phyloP scores from a whole-genome alignment of 2,113 vertebrate genomes.

The Halcyon senegalensis region DNA sequence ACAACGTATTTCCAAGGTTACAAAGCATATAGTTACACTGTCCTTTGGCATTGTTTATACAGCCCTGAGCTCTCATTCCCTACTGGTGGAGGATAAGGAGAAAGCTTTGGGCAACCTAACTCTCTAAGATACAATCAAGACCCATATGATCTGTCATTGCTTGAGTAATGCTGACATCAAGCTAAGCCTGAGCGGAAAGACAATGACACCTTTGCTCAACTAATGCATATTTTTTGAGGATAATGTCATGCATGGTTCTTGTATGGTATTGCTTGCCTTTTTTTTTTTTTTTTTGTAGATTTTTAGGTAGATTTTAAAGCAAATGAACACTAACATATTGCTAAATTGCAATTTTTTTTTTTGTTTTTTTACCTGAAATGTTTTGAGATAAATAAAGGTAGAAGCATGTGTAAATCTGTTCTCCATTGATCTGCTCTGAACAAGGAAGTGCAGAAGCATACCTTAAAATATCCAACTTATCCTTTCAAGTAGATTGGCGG shows the following conservation, averaged over 20 bases:
- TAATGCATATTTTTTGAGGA: neutral
- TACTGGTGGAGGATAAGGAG: neutral
- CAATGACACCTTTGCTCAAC: neutral
- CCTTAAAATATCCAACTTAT: neutral
- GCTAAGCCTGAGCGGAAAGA: neutral
- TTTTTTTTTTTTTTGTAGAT: neutral
- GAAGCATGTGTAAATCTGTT: neutral
- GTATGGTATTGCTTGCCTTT: neutral
- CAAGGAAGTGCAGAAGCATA: neutral
- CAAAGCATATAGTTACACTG: neutral
- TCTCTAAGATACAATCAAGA: constrained; percentile 3
- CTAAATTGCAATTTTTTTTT: neutral
- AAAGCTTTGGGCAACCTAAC: neutral
- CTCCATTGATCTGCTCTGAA: neutral
- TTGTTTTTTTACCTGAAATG: neutral
- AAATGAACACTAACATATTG: neutral
- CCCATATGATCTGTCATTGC: neutral
- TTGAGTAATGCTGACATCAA: neutral
- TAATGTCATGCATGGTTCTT: neutral
- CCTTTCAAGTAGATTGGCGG: neutral
- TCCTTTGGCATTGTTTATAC: neutral
- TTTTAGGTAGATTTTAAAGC: neutral
- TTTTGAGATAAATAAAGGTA: neutral
- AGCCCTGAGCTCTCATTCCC: neutral
- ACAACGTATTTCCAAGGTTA: neutral